Base-by-base conservation (phyloP, 1,140 invertebrate genomes). In the Riptortus pedestris region DNA sequence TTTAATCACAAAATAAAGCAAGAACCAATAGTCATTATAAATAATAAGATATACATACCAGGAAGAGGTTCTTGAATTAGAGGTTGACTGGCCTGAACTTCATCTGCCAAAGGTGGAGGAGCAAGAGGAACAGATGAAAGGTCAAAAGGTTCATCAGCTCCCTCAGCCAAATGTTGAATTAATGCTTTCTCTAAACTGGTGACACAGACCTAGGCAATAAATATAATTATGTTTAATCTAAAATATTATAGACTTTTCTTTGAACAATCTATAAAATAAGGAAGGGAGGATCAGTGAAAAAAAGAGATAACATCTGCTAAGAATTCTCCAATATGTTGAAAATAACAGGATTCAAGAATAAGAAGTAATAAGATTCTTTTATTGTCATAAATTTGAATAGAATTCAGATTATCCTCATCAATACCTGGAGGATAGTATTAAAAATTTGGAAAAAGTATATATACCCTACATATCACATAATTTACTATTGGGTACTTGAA, bases 171-270 rank as follows among this genome's bases (percentile, higher is more conserved):
- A 72, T 98, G 97, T 68, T 90, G 85, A 31, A 84, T 78, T 5
- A 98, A 74, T 2, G 93, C 86, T 68, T 87, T 84, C 73, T 98
- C 96, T 11, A 98, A 77, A 58, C 87, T 85, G 11, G 90, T 83
- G 59, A 93, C 79, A 0, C 93, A 94, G 12, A 92, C 85, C 73
- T 86, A 45, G 62, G 31, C 11, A 2, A 60, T 61, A 20, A 65
- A 48, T n/a, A n/a, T n/a, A 47, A 38, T 38, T 38, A 38, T 9
- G 33, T 38, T 38, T 9, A 47, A 47, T 3, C n/a, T 27, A 55
- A 22, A 4, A 26, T 22, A n/a, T 55, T 55, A 24, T 3, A 22
- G 14, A 55, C 2, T 55, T 55, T 55, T 22, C 7, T 24, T 7
- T 11, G 18, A 52, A 52, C 7, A 52, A 7, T 52, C 7, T 52